These are phyloP conservation scores for Coenonympha glycerion DNA, from an alignment of 2,888 invertebrate genomes.

Conservation along the genomic window DNA sequence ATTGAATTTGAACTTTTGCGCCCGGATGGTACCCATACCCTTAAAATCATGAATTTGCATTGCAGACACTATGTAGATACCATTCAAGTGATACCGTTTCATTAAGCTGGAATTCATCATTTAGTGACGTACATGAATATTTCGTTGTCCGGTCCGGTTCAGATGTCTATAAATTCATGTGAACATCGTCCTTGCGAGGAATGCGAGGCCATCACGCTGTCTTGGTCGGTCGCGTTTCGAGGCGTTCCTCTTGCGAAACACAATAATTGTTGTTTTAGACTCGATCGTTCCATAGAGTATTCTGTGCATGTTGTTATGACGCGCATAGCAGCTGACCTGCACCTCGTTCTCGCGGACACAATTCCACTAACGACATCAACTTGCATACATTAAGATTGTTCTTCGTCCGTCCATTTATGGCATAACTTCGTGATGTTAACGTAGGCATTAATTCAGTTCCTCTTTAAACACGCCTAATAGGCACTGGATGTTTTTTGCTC, in stretches of 20 bases:
- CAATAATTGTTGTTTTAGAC: slow-evolving; percentile 54
- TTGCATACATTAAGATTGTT: slow-evolving; percentile 7
- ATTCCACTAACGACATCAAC: slow-evolving; percentile 2
- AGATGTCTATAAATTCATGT: slow-evolving; percentile 39
- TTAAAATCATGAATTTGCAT: too few relatives aligned
- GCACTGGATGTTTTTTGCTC: slow-evolving; percentile 14
- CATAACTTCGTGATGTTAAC: slow-evolving; percentile 1
- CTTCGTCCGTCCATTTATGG: slow-evolving; percentile 5
- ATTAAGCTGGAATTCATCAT: slow-evolving; percentile 12
- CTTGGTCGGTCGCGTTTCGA: slow-evolving; percentile 55
- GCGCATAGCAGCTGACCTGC: slow-evolving; percentile 43
- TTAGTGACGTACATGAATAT: slow-evolving; percentile 21
- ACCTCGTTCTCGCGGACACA: slow-evolving; percentile 37
- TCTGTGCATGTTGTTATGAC: slow-evolving; percentile 55
- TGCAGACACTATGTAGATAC: too few relatives aligned
- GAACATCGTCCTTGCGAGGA: slow-evolving; percentile 71
- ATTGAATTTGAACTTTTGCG: too few relatives aligned
- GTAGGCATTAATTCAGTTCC: slow-evolving; percentile 18
- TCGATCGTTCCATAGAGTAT: slow-evolving; percentile 59
- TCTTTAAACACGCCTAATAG: slow-evolving; percentile 11
- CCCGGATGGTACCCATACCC: too few relatives aligned
- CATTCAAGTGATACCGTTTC: background rate
- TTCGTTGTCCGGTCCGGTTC: slow-evolving; percentile 37
- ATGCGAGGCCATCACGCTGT: slow-evolving; percentile 72
- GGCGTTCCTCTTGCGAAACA: slow-evolving; percentile 63